Base-by-base conservation (phyloP, 1,140 invertebrate species). In the Halictus rubicundus region DNA sequence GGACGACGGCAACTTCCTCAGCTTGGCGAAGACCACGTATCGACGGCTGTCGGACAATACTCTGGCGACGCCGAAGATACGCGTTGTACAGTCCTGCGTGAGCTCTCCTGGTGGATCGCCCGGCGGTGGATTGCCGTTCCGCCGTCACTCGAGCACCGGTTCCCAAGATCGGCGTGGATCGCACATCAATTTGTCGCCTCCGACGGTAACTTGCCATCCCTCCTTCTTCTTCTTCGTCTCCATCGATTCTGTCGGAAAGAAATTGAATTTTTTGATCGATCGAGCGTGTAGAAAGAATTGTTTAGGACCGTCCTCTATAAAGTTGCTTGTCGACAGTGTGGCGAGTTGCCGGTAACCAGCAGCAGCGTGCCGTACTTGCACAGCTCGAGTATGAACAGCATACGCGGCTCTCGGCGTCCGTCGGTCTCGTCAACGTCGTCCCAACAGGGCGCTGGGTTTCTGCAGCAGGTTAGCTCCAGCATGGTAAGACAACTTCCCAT, bases 41-140 rank as follows among this genome's bases (percentile, higher is more conserved):
- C 95, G 97, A 65, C 95, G 97, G 52, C 94, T 98, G 32, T 98
- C 97, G 6, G 97, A 98, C 92, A 98, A 98, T 92, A 97, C 97
- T 32, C 93, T 98, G 85, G 97, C 97, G 95, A 97, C 97, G 37
- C 97, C 97, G 16, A 98, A 97, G 93, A 98, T 97, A 82, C 94
- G 96, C 19, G 95, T 97, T 54, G 96, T 96, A 4, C 96, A 96
- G 54, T 97, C 96, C n/a, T 97, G 96, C 89, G 96, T 96, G 4
- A 97, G 96, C 19, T 97, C 96, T 4, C 97, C 97, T 0, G 96
- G 97, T 16, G 97, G 96, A 3, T 97, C 97, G 10, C 96, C 96
- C 1, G 96, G 96, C 37, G 94, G 95, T 65, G 96, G 96, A 0
- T 92, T 98, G 37, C 97, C 97, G 3, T 96, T 97, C 16, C 94